Conservation (phyloP, 2,113 vertebrate species). For the Opisthocomus hoazin region DNA sequence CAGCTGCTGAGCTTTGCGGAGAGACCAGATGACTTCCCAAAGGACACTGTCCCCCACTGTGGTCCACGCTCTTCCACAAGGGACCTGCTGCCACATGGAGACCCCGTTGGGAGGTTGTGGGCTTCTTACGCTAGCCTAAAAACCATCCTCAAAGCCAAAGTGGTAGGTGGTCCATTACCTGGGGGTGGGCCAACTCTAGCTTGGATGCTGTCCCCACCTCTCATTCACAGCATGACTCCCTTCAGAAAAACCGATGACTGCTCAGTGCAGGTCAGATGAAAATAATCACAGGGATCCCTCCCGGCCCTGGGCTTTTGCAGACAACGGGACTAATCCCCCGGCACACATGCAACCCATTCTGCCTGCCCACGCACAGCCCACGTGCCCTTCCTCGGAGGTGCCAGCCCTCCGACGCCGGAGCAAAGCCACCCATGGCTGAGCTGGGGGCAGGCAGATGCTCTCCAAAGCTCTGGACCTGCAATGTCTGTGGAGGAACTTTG, state of each 20-base stretch:
- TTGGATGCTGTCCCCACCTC: background rate
- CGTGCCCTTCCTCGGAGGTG: fast-evolving
- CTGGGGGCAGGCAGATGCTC: background rate
- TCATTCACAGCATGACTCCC: background rate
- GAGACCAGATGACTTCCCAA: background rate
- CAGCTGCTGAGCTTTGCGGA: background rate
- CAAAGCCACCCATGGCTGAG: background rate
- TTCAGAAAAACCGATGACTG: background rate
- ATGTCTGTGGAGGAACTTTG: fast-evolving
- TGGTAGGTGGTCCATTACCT: background rate
- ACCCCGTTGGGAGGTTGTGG: background rate
- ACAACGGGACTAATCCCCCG: background rate
- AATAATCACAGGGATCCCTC: background rate
- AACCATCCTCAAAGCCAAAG: background rate
- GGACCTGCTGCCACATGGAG: background rate
- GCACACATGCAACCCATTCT: fast-evolving
- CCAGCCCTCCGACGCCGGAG: background rate
- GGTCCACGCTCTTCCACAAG: background rate
- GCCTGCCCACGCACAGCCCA: background rate
- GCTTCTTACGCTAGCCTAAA: background rate
- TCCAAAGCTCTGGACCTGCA: background rate
- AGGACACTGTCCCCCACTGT: fast-evolving
- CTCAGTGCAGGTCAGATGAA: background rate
- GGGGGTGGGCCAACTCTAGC: background rate
- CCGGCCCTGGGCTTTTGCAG: background rate